Conservation (phyloP, 2,797 vertebrate species). For the Leucoraja ocellata region DNA sequence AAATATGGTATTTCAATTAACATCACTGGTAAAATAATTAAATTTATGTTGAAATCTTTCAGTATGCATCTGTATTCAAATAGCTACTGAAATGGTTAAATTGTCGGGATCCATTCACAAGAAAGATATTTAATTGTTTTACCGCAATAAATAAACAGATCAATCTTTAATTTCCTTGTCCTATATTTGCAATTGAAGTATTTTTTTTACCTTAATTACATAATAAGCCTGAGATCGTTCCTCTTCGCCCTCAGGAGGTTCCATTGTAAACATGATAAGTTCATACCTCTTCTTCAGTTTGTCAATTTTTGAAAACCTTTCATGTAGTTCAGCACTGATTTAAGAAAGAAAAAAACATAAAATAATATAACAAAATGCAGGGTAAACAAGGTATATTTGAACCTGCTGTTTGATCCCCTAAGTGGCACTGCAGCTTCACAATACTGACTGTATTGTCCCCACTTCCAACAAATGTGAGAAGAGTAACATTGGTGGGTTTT, state of each 20-base stretch:
- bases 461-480: no score
- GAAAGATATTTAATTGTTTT: neutral
- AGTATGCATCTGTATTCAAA: neutral
- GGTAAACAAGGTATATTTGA: neutral
- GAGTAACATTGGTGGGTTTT: no score
- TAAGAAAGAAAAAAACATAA: constrained; percentile 42
- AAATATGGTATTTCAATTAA: no score
- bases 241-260: constrained; percentile 75
- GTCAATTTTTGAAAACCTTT: constrained; percentile 74
- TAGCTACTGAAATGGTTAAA: neutral
- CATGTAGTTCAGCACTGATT: constrained; percentile 70
- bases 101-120: neutral
- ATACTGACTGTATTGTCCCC: no score
- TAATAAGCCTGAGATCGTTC: constrained; percentile 73
- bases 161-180: neutral
- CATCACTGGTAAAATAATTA: neutral
- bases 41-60: neutral
- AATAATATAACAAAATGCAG: neutral
- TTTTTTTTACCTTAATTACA: constrained; percentile 70
- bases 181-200: neutral
- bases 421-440: no score
- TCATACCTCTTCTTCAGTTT: constrained; percentile 77
- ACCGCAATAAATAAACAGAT: neutral
- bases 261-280: constrained; percentile 67
- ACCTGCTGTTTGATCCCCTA: no score